Evolutionary conservation across 2,113 vertebrate species (phyloP).

Genomic region (Vicugna pacos): DNA sequence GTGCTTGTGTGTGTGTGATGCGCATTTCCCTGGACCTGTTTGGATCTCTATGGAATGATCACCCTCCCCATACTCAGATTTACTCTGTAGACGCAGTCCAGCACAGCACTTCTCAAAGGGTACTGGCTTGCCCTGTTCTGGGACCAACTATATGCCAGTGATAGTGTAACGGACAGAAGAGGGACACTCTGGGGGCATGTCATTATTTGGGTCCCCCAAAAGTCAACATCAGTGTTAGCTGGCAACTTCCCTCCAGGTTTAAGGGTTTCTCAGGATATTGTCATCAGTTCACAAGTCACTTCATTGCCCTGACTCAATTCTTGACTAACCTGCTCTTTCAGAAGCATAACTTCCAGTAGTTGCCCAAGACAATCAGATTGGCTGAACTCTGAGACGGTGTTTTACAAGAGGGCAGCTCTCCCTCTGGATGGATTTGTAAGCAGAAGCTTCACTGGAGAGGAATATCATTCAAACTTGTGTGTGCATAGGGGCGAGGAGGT

Average conservation of each 20-base stretch:
- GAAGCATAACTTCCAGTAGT: not conserved
- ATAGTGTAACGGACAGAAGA: not conserved
- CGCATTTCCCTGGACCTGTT: not conserved
- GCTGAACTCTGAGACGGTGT: not conserved
- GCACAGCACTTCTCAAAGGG: not conserved
- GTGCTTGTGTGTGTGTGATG: accelerated
- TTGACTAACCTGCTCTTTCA: not conserved
- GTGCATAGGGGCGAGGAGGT: not conserved
- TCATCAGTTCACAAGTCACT: not conserved
- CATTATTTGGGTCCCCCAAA: not conserved
- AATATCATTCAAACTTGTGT: not conserved
- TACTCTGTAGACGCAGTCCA: not conserved
- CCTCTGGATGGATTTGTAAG: not conserved
- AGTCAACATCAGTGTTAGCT: not conserved
- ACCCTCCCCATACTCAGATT: not conserved
- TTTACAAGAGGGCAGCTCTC: not conserved
- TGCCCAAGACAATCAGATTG: not conserved
- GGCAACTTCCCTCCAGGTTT: not conserved
- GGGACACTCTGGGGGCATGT: not conserved
- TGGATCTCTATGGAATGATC: not conserved
- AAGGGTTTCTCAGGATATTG: not conserved
- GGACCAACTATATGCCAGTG: not conserved
- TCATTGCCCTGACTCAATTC: not conserved
- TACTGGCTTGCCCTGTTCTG: not conserved
- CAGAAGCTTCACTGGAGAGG: not conserved